Base-by-base conservation (phyloP, 2,888 invertebrate species). In the Lamproptera curius region DNA sequence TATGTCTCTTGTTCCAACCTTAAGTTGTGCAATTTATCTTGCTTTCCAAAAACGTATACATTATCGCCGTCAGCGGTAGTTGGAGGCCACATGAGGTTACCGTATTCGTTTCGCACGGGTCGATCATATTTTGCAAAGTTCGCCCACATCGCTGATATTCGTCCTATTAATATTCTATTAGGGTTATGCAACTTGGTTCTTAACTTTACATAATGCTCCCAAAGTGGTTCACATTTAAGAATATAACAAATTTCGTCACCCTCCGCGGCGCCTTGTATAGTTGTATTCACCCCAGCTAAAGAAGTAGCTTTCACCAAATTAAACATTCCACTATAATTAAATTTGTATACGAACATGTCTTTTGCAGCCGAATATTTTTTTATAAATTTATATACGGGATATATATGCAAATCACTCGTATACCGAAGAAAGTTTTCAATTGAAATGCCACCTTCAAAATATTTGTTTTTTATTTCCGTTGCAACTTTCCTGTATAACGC, bases 171-270 rank as follows among this genome's bases (percentile, higher is more conserved):
- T 16, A 54, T 56, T 63, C 67, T 72, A 52, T 89, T 85, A 47
- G 34, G 74, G 43, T 69, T 60, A 14, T 57, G 52, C 11, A 58
- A 51, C 23, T 68, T 58, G n/a, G 67, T 59, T 35, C 52, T 70
- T 16, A 73, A 50, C 45, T 69, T 62, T 14, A 70, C 61, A 53
- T 88, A 88, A 50, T 54, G 54, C 57, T 83, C 77, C 69, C 70
- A 71, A 48, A 81, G 61, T 2, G 83, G 86, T 53, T 81, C 77
- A 60, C 88, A 88, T 67, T 71, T 83, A 41, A 88, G 69, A 40
- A 89, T 56, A 55, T 89, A 89, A 54, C 85, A 83, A 53, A 87
- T 66, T 63, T 89, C 89, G 49, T 89, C 88, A 14, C 84, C 88
- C 38, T 75, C 79, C 1, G 86, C 75, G n/a, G 85, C 80, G 34